Conservation (phyloP, 2,888 invertebrate species). For the Camponotus fellah region DNA sequence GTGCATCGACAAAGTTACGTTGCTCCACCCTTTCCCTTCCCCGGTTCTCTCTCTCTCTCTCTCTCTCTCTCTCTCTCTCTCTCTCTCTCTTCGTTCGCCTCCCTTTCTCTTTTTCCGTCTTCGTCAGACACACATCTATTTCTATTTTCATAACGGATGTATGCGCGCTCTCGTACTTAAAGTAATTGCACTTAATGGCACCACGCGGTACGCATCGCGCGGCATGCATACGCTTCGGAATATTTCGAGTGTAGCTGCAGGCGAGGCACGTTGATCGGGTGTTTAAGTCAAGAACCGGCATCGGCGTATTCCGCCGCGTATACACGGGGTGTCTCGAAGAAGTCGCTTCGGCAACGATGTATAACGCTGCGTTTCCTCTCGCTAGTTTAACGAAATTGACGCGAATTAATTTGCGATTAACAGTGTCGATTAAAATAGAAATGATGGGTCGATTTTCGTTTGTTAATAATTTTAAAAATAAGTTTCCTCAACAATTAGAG, state of each 20-base stretch:
- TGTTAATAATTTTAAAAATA: background rate
- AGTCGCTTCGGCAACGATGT: no score
- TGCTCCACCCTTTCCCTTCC: background rate
- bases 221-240: conserved; percentile 37
- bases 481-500: background rate
- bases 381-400: background rate
- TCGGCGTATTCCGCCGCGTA: conserved; percentile 21
- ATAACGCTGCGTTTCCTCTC: background rate
- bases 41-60: background rate
- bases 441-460: background rate
- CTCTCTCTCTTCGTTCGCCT: background rate
- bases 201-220: conserved; percentile 51
- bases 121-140: conserved; percentile 60
- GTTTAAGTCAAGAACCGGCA: conserved; percentile 38
- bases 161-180: conserved; percentile 64
- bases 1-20: background rate
- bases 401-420: background rate
- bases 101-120: conserved; percentile 22
- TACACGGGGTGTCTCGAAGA: conserved; percentile 33
- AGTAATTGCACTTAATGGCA: conserved; percentile 76
- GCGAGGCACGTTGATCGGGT: conserved; percentile 54
- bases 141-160: conserved; percentile 65
- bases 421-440: background rate
- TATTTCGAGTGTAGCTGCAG: conserved; percentile 56
- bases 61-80: conserved; percentile 6